Base-by-base conservation (phyloP, 2,113 vertebrate species). In the Corythoichthys haematopterus region DNA sequence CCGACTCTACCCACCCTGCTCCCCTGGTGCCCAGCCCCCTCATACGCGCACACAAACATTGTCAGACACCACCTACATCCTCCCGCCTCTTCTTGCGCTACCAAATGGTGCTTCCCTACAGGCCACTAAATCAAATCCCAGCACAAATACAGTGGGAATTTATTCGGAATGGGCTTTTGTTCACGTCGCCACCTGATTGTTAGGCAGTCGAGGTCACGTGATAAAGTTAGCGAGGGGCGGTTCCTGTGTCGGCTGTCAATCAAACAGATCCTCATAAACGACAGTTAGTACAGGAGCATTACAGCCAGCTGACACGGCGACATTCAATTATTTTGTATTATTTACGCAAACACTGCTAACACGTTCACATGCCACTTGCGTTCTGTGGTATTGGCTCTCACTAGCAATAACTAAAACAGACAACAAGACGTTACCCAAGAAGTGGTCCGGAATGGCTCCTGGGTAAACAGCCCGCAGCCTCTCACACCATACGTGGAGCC, bases 91-190 rank as follows among this genome's bases (percentile, higher is more conserved):
- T 94, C 93, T 93, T 92, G 87, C 92, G 92, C 94, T 95, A 98
- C 95, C 96, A 98, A 98, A 98, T 96, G 95, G 94, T 96, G 92
- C 95, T 93, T 98, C 96, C 96, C 96, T 87, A 94, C 89, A 96
- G 97, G 94, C 95, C 93, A 92, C 90, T 99, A 98, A 96, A 98
- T 98, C 96, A 99, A 96, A 97, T 97, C 92, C 93, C 80, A 92
- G 92, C 94, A 95, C 93, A 99, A 97, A 97, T 95, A 95, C 94
- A 94, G 93, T 92, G 94, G 93, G 94, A 97, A 99, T 98, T 97
- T 97, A 98, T 98, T 97, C 96, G 92, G 95, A 96, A 96, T 96
- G 95, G 93, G 94, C 95, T 98, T 98, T 92, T 98, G 95, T 97
- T 97, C 91, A 92, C 92, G 92, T 94, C 96, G 97, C 95, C 93